Conservation (phyloP, 2,888 invertebrate genomes). For the Pediacus dermestoides region DNA sequence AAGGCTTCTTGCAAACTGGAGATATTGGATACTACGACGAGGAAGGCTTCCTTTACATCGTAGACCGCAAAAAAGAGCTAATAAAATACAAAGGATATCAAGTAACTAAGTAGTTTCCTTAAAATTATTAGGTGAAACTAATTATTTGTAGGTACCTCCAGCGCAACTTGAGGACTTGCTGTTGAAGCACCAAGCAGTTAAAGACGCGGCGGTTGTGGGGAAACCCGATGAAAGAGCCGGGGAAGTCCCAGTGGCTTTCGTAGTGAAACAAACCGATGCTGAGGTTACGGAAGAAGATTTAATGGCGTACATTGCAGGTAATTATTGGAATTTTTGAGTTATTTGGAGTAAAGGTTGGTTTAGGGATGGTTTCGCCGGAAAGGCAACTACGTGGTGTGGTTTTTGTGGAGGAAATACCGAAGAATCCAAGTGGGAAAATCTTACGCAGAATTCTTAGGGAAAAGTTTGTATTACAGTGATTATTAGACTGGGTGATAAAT, state of each 20-base stretch:
- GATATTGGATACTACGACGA: conserved; percentile 77
- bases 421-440: conserved; percentile 52
- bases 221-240: conserved; percentile 66
- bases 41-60: conserved; percentile 71
- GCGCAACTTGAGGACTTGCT: conserved; percentile 79
- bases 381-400: conserved; percentile 68
- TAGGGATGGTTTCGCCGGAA: conserved; percentile 60
- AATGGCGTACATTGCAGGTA: conserved; percentile 32
- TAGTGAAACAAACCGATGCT: conserved; percentile 71
- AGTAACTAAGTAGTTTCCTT: conserved; percentile 53
- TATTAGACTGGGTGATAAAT: no score
- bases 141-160: conserved; percentile 68
- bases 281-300: conserved; percentile 59
- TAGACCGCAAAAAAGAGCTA: conserved; percentile 80
- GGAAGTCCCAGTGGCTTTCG: conserved; percentile 69
- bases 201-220: conserved; percentile 78
- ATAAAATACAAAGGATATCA: conserved; percentile 84
- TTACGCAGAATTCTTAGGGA: conserved; percentile 43
- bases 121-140: no score
- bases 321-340: conserved; percentile 36
- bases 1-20: conserved; percentile 74
- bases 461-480: no score
- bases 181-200: conserved; percentile 63
- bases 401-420: conserved; percentile 53
- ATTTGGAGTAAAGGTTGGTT: conserved; percentile 10